These are phyloP conservation scores for Corythaixoides concolor DNA, from an alignment of 2,113 vertebrate species.

Conservation along the genomic window DNA sequence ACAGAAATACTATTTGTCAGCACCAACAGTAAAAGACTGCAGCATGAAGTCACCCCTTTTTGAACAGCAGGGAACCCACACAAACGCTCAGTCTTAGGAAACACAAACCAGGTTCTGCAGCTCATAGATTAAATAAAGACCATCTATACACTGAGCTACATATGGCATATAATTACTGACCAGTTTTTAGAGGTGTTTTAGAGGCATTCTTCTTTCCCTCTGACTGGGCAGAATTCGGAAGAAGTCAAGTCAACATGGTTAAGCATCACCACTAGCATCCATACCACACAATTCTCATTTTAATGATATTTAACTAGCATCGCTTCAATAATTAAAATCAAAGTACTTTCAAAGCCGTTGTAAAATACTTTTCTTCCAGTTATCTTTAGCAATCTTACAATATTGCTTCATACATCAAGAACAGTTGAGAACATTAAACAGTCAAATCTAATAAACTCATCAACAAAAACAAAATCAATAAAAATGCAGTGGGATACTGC, in stretches of 20 bases:
- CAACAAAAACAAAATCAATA: background rate
- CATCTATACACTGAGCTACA: background rate
- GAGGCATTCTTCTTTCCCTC: background rate
- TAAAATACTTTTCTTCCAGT: background rate
- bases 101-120: background rate
- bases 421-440: background rate
- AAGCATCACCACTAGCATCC: background rate
- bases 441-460: background rate
- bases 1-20: rapidly evolving
- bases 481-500: background rate
- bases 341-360: background rate
- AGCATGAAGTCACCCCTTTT: background rate
- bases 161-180: background rate
- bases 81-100: background rate
- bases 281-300: background rate
- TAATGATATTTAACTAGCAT: background rate
- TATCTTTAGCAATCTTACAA: background rate
- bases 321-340: background rate
- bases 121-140: background rate
- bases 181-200: background rate
- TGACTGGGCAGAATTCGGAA: background rate
- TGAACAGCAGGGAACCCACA: background rate
- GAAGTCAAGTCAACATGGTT: background rate
- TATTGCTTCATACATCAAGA: background rate
- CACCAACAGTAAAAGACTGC: background rate